Evolutionary conservation across 2,797 vertebrate genomes (phyloP).

Genomic region (Microhierax caerulescens): DNA sequence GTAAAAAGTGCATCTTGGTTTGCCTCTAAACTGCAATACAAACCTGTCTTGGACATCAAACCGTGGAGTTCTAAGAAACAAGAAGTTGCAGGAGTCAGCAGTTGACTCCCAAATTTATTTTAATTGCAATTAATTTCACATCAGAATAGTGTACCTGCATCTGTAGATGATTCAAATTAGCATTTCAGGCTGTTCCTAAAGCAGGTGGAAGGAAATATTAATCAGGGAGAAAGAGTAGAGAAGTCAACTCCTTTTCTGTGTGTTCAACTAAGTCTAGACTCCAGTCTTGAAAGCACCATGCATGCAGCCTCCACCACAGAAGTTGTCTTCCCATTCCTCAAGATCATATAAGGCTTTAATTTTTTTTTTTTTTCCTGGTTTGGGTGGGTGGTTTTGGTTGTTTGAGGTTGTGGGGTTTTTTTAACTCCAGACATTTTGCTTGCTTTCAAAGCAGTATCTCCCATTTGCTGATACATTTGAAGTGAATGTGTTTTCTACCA

Average conservation of each 20-base stretch:
- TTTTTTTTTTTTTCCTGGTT: not conserved
- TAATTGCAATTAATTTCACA: not conserved
- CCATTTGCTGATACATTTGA: not conserved
- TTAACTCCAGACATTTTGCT: not conserved
- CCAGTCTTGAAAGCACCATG: not conserved
- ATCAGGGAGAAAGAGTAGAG: not conserved
- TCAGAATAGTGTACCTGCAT: not conserved
- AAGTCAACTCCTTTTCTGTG: not conserved
- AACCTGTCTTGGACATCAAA: not conserved
- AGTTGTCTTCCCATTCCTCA: not conserved
- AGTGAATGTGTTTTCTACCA: not conserved
- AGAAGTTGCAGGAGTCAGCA: not conserved
- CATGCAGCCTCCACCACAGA: not conserved
- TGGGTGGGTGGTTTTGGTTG: not conserved
- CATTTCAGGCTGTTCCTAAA: not conserved
- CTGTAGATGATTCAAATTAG: not conserved
- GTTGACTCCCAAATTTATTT: not conserved
- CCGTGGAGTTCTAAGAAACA: not conserved
- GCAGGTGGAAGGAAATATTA: not conserved
- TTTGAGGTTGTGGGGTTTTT: fast-evolving
- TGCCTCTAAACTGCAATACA: not conserved
- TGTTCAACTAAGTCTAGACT: not conserved
- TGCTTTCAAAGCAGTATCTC: not conserved
- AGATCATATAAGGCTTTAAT: not conserved
- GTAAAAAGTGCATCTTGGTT: not conserved